Evolutionary conservation across 2,888 invertebrate species (phyloP).

Genomic region (Coelinius sp.): DNA sequence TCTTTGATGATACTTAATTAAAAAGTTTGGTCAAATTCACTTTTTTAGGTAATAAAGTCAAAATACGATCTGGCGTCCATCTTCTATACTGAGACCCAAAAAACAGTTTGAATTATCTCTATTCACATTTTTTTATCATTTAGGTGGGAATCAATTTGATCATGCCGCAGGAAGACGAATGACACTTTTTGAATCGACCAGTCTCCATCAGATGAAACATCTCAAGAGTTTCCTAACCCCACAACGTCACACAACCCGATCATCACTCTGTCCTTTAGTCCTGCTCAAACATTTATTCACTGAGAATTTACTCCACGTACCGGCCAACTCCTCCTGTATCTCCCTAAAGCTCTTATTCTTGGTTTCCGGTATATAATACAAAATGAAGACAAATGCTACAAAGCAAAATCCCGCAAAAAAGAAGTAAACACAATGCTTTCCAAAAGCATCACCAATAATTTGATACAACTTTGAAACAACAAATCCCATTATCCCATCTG

Average conservation of each 20-base stretch:
- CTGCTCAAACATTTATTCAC: slow-evolving; percentile 26
- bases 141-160: not conserved
- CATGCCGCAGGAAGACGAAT: not conserved
- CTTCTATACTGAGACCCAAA: too few relatives aligned
- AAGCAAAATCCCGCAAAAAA: slow-evolving; percentile 62
- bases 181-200: not conserved
- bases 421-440: slow-evolving; percentile 57
- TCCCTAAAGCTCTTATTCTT: slow-evolving; percentile 63
- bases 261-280: not conserved
- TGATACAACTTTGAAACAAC: slow-evolving; percentile 64
- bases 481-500: slow-evolving; percentile 64
- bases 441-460: slow-evolving; percentile 56
- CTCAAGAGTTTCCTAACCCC: not conserved
- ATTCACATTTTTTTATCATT: too few relatives aligned
- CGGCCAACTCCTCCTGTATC: slow-evolving; percentile 59
- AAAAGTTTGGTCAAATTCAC: too few relatives aligned
- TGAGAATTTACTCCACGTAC: slow-evolving; percentile 20
- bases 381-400: slow-evolving; percentile 60
- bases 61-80: too few relatives aligned
- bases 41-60: too few relatives aligned
- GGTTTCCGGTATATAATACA: slow-evolving; percentile 63
- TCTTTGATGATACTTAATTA: too few relatives aligned
- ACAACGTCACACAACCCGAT: not conserved
- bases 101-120: not conserved
- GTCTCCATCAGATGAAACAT: not conserved